A percentile compares a stretch with the other conserved stretches of the same genome.
Evolutionary conservation across 1,140 invertebrate genomes (phyloP).

Genomic region (Apocrypta bakeri): DNA sequence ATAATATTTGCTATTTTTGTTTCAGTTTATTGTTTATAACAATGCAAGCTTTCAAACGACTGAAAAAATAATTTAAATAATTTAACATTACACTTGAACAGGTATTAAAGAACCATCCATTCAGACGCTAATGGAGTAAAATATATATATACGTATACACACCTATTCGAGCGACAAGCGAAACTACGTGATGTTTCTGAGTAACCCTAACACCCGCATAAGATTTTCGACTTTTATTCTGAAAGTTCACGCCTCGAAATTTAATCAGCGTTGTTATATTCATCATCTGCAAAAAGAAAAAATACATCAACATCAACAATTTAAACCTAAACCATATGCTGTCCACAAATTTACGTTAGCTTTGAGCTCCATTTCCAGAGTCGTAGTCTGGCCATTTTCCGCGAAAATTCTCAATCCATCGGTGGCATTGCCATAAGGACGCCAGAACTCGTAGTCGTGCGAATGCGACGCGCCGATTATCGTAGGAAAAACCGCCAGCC

Average conservation of each 20-base stretch:
- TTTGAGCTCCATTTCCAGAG: conserved; percentile 95
- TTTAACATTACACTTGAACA: too few species aligned
- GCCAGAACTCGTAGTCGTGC: conserved; percentile 93
- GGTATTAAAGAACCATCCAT: too few species aligned
- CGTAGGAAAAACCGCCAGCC: conserved; percentile 96
- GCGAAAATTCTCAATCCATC: conserved; percentile 93
- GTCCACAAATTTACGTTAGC: conserved; percentile 77
- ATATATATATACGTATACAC: too few species aligned
- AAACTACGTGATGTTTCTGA: conserved; percentile 92
- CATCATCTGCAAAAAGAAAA: not conserved
- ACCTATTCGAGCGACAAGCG: conserved; percentile 93
- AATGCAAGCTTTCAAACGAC: too few species aligned
- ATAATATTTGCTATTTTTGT: too few species aligned
- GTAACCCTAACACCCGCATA: conserved; percentile 96
- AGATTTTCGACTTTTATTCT: conserved; percentile 93
- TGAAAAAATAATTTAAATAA: too few species aligned
- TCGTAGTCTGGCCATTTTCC: conserved; percentile 91
- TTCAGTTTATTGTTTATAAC: too few species aligned
- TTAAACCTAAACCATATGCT: not conserved
- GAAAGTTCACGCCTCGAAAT: conserved; percentile 93
- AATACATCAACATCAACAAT: not conserved
- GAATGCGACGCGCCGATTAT: conserved; percentile 97
- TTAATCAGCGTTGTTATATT: conserved; percentile 91
- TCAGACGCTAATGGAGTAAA: too few species aligned
- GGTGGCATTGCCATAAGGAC: conserved; percentile 89